These are phyloP conservation scores for Alectura lathami DNA, from an alignment of 2,113 vertebrate species.

Conservation along the genomic window DNA sequence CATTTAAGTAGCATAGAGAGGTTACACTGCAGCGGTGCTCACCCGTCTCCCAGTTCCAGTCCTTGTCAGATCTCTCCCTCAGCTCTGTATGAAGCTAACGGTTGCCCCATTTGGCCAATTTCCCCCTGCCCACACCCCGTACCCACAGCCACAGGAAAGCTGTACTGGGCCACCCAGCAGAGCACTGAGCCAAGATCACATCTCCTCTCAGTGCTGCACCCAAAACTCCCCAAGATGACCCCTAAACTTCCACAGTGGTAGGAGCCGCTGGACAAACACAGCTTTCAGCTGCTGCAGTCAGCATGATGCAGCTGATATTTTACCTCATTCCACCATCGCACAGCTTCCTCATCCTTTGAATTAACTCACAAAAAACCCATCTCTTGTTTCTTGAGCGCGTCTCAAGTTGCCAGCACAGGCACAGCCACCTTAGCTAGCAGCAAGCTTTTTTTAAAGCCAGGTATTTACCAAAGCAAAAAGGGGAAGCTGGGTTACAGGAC, in stretches of 20 bases:
- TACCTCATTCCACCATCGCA: constrained; percentile 47
- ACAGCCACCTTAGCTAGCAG: neutral
- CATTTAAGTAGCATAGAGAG: neutral
- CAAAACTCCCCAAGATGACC: neutral
- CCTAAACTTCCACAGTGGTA: neutral
- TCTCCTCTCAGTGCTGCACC: neutral
- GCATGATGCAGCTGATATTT: neutral
- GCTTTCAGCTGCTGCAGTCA: neutral
- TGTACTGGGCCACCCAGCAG: neutral
- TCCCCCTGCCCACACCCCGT: neutral
- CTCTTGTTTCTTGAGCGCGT: neutral
- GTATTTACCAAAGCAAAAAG: constrained; percentile 19
- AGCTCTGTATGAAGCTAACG: rapidly evolving
- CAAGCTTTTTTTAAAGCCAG: constrained; percentile 16
- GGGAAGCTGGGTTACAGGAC: constrained; percentile 18
- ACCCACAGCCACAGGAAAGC: rapidly evolving
- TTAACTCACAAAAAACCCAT: neutral
- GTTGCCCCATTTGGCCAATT: neutral
- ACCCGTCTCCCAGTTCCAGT: rapidly evolving
- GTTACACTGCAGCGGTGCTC: neutral
- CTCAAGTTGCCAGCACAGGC: constrained; percentile 8
- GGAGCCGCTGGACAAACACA: neutral
- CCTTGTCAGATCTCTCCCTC: rapidly evolving
- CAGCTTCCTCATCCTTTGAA: neutral
- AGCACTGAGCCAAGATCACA: neutral